A percentile compares a stretch with the other conserved stretches of the same genome.
phyloP scores from a whole-genome alignment of 2,888 invertebrate species.

The Venustoraphidia nigricollis region DNA sequence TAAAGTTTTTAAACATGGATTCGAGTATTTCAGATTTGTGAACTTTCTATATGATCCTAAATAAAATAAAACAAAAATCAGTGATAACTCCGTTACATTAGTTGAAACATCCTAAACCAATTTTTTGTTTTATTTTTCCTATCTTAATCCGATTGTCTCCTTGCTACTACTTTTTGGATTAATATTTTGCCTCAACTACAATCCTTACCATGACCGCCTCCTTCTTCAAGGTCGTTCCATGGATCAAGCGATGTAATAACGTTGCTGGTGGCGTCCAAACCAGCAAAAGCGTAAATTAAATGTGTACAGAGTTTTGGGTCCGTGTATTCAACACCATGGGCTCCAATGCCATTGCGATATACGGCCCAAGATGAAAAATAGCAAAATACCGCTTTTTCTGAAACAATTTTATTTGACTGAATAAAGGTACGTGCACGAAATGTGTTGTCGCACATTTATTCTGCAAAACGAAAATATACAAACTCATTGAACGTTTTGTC shows the following conservation, averaged over 20 bases:
- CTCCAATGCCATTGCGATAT: constrained; percentile 26
- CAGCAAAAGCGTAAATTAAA: constrained; percentile 34
- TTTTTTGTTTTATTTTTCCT: too few species aligned
- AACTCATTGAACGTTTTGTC: too few species aligned
- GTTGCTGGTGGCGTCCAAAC: constrained; percentile 27
- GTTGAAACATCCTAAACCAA: too few species aligned
- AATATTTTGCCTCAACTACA: constrained; percentile 6
- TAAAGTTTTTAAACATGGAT: constrained; percentile 27
- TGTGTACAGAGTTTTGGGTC: constrained; percentile 34
- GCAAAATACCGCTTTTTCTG: constrained; percentile 26
- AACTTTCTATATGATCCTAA: constrained; percentile 24
- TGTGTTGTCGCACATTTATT: too few species aligned
- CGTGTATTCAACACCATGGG: constrained; percentile 27
- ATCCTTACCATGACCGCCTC: constrained; percentile 11
- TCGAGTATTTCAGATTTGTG: constrained; percentile 24
- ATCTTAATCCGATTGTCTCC: too few species aligned
- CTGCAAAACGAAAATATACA: too few species aligned
- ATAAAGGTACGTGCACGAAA: too few species aligned
- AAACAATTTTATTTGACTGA: background rate
- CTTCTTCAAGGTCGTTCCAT: constrained; percentile 22
- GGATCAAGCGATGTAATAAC: constrained; percentile 28
- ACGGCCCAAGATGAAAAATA: constrained; percentile 34
- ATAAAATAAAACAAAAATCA: background rate
- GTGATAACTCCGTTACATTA: too few species aligned
- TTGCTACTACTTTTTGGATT: constrained; percentile 1